Base-by-base conservation (phyloP, 1,140 invertebrate species). In the Diploscapter pachys region DNA sequence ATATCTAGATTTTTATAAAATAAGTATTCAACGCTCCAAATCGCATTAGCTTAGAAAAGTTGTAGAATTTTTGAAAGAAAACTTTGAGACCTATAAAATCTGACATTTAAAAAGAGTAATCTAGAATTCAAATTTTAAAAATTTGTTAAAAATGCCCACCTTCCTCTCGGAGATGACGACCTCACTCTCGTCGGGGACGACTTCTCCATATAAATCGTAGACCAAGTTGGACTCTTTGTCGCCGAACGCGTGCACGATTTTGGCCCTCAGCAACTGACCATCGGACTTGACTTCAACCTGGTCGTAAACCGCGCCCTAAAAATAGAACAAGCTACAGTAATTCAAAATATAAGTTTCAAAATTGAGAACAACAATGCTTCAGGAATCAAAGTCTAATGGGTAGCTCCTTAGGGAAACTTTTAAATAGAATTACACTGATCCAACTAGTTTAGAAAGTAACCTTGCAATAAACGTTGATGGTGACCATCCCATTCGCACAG, bases 101-200 rank as follows among this genome's bases (percentile, higher is more conserved):
- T 13, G 64, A 1, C n/a, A 66, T 71, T 31, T 5, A 13, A 9
- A 67, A 4, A 31, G 5, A 9, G 63, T 31, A 9, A 65, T 9
- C 6, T 65, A 31, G 31, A 65, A 9, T 65, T 8, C 0, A 65
- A 31, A 31, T 31, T 31, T 68, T 68, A 11, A 68, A 53, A 52
- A 55, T 6, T 48, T 8, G 51, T 9, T 48, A 54, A 68, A 6
- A 9, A 52, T 13, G 53, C 4, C 52, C 50, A 76, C 90, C 90
- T 98, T 98, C n/a, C 94, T 92, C 65, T 91, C 91, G 77, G 91
- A 88, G 90, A 97, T 93, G 11, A 89, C 90, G 2, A 91, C 92
- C 78, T 87, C 89, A 82, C 92, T 92, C 71, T 90, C 81, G 5
- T 78, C 80, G 4, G 87, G 86, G 78, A 86, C 80, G 61, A 89